Evolutionary conservation across 2,888 invertebrate species (phyloP), one percentile per base, ranked within the genome.

Genomic region (Nomada hirtipes): DNA sequence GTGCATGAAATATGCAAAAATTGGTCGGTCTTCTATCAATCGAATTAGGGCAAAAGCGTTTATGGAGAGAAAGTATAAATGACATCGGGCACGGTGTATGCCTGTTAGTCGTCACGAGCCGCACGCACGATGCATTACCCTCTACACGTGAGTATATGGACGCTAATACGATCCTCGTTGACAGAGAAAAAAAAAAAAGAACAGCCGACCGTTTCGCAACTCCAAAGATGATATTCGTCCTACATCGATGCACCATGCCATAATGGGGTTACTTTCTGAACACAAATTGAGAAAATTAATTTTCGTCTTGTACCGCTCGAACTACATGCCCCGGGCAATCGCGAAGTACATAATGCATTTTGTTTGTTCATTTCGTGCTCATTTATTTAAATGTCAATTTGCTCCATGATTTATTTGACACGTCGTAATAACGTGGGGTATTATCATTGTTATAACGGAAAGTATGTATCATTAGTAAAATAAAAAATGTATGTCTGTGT

Each of bases 41-140:
- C 57, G 85, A 68, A 83, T 81, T 77, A 83, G 82, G 86, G 82
- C 78, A 84, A 81, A 83, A 76, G 79, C 76, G 82, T 87, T 82
- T 85, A 85, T 70, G 85, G 82, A 87, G 91, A 90, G 92, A 92
- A 92, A 92, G 92, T 92, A 93, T 92, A 93, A 91, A 93, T 93
- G 92, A 91, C 91, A 89, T 89, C 85, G 90, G 82, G 78, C 78
- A 80, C 85, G 88, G 86, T 84, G 88, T 77, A 86, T 88, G 89
- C 86, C 90, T 89, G 90, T 92, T 92, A 93, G 93, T 93, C 90
- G 88, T 86, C 86, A 89, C 87, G 87, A 88, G 87, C 83, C 87
- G 85, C 86, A 91, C 88, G 89, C 90, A 92, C 90, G 91, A 93
- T 93, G 92, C 91, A 90, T 90, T 88, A 89, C 91, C 83, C 89